phyloP scores from a whole-genome alignment of 2,888 invertebrate species.

The Rhyacophila evoluta region DNA sequence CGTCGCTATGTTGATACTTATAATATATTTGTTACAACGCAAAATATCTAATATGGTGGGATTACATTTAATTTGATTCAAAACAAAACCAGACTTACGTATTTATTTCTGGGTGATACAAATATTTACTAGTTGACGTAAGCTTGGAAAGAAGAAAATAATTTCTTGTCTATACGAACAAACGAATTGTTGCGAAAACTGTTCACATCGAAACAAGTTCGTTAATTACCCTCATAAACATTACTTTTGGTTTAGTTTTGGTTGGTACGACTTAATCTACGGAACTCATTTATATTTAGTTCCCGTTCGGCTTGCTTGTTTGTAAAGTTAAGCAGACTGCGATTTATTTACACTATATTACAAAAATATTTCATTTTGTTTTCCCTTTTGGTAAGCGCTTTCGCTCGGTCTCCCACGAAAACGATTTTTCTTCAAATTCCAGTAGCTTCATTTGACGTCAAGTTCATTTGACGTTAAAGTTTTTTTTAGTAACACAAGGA shows the following conservation, averaged over 20 bases:
- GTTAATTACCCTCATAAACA: neutral
- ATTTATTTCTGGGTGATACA: no score
- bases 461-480: no score
- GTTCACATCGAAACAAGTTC: neutral
- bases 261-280: neutral
- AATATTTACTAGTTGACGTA: no score
- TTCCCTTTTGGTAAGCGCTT: neutral
- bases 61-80: no score
- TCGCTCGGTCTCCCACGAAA: neutral
- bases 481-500: no score
- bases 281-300: slow-evolving; percentile 10
- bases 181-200: neutral
- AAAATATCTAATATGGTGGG: no score
- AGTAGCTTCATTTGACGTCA: no score
- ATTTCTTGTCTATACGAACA: neutral
- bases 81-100: no score
- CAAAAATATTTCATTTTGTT: slow-evolving; percentile 19
- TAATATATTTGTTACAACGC: no score
- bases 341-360: neutral
- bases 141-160: no score
- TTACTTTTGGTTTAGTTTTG: neutral
- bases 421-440: neutral
- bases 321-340: neutral
- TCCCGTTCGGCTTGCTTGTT: neutral
- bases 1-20: no score